Evolutionary conservation across 2,888 invertebrate genomes (phyloP), one percentile per base, ranked within the genome.

Genomic region (Tryphoninae sp.): DNA sequence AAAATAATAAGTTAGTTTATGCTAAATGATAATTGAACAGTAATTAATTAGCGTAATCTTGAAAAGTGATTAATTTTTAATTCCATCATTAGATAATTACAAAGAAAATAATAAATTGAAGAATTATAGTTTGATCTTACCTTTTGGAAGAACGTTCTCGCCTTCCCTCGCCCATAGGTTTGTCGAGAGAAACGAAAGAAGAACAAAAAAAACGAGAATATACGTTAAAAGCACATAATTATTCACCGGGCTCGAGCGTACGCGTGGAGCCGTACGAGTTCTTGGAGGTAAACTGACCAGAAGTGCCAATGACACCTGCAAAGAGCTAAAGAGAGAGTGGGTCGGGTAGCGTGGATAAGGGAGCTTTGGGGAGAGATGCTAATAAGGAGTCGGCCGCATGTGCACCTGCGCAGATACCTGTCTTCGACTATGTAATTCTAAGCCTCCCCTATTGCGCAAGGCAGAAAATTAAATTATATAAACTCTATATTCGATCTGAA

Each of bases 101-200:
- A 45, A 51, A 9, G 19, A 33, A 51, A 75, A 67, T 23, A 26
- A 2, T 11, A 58, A 55, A 22, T 2, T 33, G 7, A 7, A 0
- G 53, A 22, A 49, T 64, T 1, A 53, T 67, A 58, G 19, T 74
- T 45, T 23, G 9, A 42, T 67, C 69, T 87, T 88, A 91, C 91
- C 91, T 90, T 88, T 89, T 90, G 71, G 87, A 86, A 71, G 88
- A 88, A 86, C 89, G 89, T 71, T 91, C 90, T 81, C 86, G 88
- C 85, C 87, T 90, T 77, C 90, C 88, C 83, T 91, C 91, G 78
- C 89, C 91, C 91, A 91, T 91, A 26, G 19, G 58, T n/a, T n/a
- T n/a, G 13, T 73, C 11, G 19, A 64, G 22, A 13, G 19, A 0
- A 33, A 19, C 40, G 11, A 8, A 16, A 40, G 9, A 58, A 58